Evolutionary conservation across 2,113 vertebrate species (phyloP).

Genomic region (Coryphaenoides rupestris): DNA sequence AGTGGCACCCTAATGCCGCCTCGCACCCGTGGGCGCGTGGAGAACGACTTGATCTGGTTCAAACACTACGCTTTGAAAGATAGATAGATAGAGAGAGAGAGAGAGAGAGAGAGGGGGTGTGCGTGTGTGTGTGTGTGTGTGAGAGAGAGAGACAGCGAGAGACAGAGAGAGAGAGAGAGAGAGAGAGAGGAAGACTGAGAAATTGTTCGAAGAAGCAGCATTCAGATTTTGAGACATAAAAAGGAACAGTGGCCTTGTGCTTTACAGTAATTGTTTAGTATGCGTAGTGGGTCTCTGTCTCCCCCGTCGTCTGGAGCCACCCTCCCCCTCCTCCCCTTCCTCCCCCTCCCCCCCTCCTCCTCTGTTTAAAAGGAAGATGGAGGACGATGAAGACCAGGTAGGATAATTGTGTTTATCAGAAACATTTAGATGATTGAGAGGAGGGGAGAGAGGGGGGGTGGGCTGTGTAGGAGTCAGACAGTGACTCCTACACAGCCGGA

Average conservation of each 20-base stretch:
- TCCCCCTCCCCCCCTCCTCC: no score
- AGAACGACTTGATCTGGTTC: conserved; percentile 44
- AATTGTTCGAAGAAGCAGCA: conserved; percentile 28
- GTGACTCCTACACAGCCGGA: no score
- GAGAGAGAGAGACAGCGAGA: background rate
- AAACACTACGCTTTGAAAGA: conserved; percentile 24
- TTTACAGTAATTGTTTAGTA: conserved; percentile 56
- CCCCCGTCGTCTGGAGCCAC: no score
- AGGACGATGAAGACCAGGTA: background rate
- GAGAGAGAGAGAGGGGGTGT: background rate
- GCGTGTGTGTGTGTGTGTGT: no score
- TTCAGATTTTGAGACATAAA: conserved; percentile 50
- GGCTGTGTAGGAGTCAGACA: no score
- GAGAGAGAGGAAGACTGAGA: background rate
- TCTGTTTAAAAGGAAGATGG: conserved; percentile 21
- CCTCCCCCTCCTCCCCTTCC: no score
- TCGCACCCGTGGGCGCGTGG: conserved; percentile 36
- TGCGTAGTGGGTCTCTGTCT: no score
- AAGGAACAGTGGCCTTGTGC: conserved; percentile 43
- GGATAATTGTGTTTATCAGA: background rate
- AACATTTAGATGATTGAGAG: background rate
- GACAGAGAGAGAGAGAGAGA: background rate
- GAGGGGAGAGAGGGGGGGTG: background rate
- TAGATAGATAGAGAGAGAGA: background rate
- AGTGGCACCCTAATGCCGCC: conserved; percentile 42